A percentile compares a stretch with the other conserved stretches of the same genome.
Conservation (phyloP, 2,888 invertebrate genomes). For the Drosophila dives region DNA sequence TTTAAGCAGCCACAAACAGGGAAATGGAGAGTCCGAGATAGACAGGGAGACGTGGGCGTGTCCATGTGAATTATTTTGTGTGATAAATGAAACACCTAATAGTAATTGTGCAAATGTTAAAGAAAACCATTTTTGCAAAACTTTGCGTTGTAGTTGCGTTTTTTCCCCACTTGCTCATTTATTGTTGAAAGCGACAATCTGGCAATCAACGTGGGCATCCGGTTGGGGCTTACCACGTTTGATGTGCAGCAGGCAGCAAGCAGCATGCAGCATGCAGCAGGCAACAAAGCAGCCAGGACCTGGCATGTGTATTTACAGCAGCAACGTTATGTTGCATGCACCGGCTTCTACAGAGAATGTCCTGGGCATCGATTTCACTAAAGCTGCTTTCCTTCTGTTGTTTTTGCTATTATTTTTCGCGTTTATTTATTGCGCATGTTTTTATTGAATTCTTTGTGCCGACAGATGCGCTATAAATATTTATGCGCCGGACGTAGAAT, state of each 20-base stretch:
- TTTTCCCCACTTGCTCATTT: constrained; percentile 30
- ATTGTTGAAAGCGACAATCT: constrained; percentile 31
- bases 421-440: constrained; percentile 79
- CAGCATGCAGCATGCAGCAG: constrained; percentile 4
- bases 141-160: neutral
- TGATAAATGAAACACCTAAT: constrained; percentile 74
- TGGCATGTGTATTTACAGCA: constrained; percentile 27
- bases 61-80: constrained; percentile 61
- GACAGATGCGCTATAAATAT: constrained; percentile 76
- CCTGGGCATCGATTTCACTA: constrained; percentile 36
- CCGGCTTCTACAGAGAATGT: constrained; percentile 16
- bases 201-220: constrained; percentile 27
- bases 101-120: constrained; percentile 50
- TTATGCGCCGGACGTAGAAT: constrained; percentile 70
- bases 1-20: constrained; percentile 57
- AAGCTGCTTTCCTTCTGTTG: constrained; percentile 1
- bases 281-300: neutral
- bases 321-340: constrained; percentile 21
- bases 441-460: constrained; percentile 76
- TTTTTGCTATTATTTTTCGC: constrained; percentile 36
- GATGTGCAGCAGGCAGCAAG: constrained; percentile 10
- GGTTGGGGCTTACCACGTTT: constrained; percentile 18
- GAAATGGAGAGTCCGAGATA: too few relatives aligned
- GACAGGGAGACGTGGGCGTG: constrained; percentile 37
- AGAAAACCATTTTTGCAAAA: constrained; percentile 36